Base-by-base conservation (phyloP, 1,140 invertebrate species). In the Bombus balteatus region DNA sequence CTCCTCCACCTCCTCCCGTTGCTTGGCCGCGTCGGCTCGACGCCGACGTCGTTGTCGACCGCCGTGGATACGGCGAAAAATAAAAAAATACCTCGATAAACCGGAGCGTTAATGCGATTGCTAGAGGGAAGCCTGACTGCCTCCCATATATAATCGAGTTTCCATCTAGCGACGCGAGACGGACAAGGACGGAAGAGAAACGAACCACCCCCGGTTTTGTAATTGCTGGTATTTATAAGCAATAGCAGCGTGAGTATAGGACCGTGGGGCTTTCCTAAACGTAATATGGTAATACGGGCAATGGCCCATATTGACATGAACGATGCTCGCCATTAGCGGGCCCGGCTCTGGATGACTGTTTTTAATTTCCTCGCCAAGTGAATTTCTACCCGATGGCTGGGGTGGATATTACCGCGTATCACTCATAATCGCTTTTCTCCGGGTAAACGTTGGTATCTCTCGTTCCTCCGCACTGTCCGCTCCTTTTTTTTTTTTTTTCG, bases 281-380 rank as follows among this genome's bases (percentile, higher is more conserved):
- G 92, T 94, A 94, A 94, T 95, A 95, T 95, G 94, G 94, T 95
- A 95, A 95, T 95, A 95, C 92, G 92, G 88, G 94, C 94, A 95
- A 95, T 95, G 94, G 94, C 87, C 94, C 95, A 95, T 95, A 95
- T 95, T 95, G 95, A 95, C 95, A 94, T 95, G 95, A 95, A 95
- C 94, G 94, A 95, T 95, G 95, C 92, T 88, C 87, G 93, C 94
- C 94, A 95, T 95, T 95, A 95, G 93, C 91, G 89, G 92, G 91
- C 89, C 90, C 92, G 92, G 88, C 92, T 90, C 91, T 91, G 93
- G 92, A 93, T 93, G 94, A 95, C 94, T 94, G 94, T 95, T 95
- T 95, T 95, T 95, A 95, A 95, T 95, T 95, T 95, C 94, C 94
- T 93, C 89, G 93, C 90, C 91, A 94, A 95, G 94, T 95, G 94